Evolutionary conservation across 2,113 vertebrate genomes (phyloP).

Genomic region (Clarias batrachus): DNA sequence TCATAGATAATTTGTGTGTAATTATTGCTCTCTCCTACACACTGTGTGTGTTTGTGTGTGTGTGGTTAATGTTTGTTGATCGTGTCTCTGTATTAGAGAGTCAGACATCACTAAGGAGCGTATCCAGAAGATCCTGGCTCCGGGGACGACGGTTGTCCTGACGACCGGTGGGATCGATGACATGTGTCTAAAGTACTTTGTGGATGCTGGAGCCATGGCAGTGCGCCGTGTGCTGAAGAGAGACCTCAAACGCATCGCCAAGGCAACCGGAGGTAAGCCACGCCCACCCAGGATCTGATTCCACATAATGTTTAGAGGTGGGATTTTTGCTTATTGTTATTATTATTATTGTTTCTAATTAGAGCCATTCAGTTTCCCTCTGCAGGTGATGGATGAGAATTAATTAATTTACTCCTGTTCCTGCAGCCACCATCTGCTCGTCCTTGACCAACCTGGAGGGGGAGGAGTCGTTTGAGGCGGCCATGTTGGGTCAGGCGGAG

Average conservation of each 20-base stretch:
- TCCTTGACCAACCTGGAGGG: conserved; percentile 95
- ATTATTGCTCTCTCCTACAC: neutral
- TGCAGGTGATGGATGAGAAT: neutral
- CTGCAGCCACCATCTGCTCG: conserved; percentile 83
- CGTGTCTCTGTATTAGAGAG: conserved; percentile 73
- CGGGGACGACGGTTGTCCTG: conserved; percentile 90
- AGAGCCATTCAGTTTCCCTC: neutral
- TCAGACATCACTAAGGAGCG: conserved; percentile 97
- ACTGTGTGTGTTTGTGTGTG: neutral
- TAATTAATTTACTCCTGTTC: neutral
- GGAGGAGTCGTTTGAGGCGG: conserved; percentile 90
- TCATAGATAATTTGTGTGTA: neutral
- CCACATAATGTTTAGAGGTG: neutral
- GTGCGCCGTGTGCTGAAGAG: conserved; percentile 90
- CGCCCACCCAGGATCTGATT: neutral
- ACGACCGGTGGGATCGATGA: conserved; percentile 96
- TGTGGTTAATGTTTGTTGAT: neutral
- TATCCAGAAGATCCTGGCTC: conserved; percentile 92
- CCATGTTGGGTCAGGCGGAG: conserved; percentile 94
- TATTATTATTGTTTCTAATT: neutral
- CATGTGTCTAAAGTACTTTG: conserved; percentile 97
- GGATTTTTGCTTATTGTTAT: neutral
- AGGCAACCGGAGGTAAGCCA: conserved; percentile 87
- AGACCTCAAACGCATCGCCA: conserved; percentile 95
- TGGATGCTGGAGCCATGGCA: conserved; percentile 92